phyloP scores from a whole-genome alignment of 1,140 invertebrate species.

The Pseudomyrmex sp. region DNA sequence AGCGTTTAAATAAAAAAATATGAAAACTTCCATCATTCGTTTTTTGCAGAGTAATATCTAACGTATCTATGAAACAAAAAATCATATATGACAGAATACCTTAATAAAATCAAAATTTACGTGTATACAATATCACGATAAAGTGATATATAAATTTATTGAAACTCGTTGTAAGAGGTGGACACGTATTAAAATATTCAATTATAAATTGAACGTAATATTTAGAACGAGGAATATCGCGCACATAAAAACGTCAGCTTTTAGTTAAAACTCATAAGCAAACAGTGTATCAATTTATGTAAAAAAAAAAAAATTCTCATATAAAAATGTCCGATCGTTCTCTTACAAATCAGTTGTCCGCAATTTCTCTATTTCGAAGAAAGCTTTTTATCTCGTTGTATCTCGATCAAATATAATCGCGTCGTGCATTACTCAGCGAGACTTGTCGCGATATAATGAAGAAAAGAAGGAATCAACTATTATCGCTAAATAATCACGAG shows the following conservation, averaged over 20 bases:
- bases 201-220: slow-evolving; percentile 4
- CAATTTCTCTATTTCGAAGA: background rate
- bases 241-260: background rate
- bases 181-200: background rate
- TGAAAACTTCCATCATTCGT: no score
- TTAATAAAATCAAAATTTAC: background rate
- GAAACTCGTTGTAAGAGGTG: no score
- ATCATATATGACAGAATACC: background rate
- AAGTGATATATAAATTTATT: slow-evolving; percentile 10
- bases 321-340: background rate
- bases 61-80: no score
- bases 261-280: slow-evolving; percentile 17
- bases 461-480: background rate
- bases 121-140: background rate
- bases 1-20: background rate
- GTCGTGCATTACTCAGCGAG: background rate
- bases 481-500: slow-evolving; percentile 4
- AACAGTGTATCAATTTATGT: background rate
- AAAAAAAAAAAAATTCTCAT: slow-evolving; percentile 22
- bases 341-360: no score
- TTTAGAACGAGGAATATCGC: background rate
- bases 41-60: no score
- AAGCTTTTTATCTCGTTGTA: slow-evolving; percentile 9
- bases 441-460: background rate
- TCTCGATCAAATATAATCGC: slow-evolving; percentile 1